Evolutionary conservation across 2,113 vertebrate species (phyloP).

Genomic region (Clinocottus analis): DNA sequence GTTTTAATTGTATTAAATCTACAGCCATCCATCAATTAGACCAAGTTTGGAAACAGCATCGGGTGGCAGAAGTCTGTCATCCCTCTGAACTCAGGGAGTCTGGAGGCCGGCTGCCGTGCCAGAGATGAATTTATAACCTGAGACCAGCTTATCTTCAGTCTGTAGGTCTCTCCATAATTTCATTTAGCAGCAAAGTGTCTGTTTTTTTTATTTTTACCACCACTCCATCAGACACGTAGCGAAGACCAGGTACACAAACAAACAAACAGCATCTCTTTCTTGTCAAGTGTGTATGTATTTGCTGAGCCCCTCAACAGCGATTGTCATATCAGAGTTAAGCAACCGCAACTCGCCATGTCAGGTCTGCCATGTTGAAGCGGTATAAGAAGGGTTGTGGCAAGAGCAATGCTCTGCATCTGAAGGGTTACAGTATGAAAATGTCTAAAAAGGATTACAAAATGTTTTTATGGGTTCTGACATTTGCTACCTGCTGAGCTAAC

Average conservation of each 20-base stretch:
- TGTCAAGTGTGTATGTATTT: background rate
- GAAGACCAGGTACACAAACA: background rate
- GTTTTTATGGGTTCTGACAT: too few relatives aligned
- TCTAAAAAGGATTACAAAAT: too few relatives aligned
- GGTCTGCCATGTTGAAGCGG: too few relatives aligned
- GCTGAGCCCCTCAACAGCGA: background rate
- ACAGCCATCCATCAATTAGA: slow-evolving; percentile 58
- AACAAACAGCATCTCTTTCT: background rate
- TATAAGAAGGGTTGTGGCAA: too few relatives aligned
- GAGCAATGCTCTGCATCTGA: too few relatives aligned
- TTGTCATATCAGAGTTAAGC: background rate
- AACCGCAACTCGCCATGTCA: background rate
- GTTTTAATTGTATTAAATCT: slow-evolving; percentile 35
- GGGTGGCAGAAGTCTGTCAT: slow-evolving; percentile 27
- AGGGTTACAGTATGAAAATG: too few relatives aligned
- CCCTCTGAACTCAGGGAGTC: slow-evolving; percentile 47
- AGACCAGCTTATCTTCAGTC: slow-evolving; percentile 34
- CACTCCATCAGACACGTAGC: slow-evolving; percentile 13
- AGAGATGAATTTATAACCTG: slow-evolving; percentile 38
- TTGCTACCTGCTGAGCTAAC: too few relatives aligned
- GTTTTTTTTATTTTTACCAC: slow-evolving; percentile 63
- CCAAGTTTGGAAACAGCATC: background rate
- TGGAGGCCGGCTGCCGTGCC: slow-evolving; percentile 46
- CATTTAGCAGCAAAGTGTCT: slow-evolving; percentile 33
- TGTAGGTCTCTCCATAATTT: slow-evolving; percentile 44